Conservation (phyloP, 1,140 invertebrate genomes). For the Phymastichus coffea region DNA sequence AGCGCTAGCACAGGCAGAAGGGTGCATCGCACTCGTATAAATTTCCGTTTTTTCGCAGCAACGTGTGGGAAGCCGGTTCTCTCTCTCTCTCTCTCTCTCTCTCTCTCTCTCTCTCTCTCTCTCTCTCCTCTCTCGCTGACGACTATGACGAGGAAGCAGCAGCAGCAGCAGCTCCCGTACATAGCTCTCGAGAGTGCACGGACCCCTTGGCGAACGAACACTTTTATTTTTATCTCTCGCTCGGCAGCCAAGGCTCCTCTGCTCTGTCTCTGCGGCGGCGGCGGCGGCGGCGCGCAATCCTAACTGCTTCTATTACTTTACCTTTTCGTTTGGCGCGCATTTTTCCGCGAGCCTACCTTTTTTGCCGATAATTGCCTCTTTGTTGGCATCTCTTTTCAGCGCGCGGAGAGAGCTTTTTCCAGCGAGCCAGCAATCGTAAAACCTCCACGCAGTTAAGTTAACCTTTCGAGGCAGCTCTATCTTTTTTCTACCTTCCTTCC, state of each 20-base stretch:
- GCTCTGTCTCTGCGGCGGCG: constrained; percentile 17
- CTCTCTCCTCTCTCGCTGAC: neutral
- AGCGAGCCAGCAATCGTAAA: constrained; percentile 22
- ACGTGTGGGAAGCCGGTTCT: neutral
- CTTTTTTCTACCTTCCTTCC: neutral
- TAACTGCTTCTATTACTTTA: constrained; percentile 29
- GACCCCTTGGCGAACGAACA: constrained; percentile 5
- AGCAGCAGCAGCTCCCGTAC: no score
- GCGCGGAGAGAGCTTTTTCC: constrained; percentile 1
- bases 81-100: neutral
- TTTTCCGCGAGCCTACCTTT: neutral
- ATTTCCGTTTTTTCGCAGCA: no score
- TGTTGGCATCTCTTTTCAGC: constrained; percentile 8
- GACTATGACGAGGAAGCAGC: no score
- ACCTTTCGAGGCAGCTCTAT: neutral
- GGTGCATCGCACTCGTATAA: no score
- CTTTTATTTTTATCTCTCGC: constrained; percentile 21
- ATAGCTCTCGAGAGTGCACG: no score
- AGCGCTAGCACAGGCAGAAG: no score
- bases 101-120: constrained; percentile 10
- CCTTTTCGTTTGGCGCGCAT: constrained; percentile 27
- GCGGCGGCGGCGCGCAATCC: no score
- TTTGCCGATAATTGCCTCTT: constrained; percentile 25
- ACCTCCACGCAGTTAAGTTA: constrained; percentile 16
- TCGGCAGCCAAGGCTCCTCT: constrained; percentile 6